Evolutionary conservation across 2,113 vertebrate genomes (phyloP), one percentile per base, ranked within the genome.

Genomic region (Noctilio leporinus): DNA sequence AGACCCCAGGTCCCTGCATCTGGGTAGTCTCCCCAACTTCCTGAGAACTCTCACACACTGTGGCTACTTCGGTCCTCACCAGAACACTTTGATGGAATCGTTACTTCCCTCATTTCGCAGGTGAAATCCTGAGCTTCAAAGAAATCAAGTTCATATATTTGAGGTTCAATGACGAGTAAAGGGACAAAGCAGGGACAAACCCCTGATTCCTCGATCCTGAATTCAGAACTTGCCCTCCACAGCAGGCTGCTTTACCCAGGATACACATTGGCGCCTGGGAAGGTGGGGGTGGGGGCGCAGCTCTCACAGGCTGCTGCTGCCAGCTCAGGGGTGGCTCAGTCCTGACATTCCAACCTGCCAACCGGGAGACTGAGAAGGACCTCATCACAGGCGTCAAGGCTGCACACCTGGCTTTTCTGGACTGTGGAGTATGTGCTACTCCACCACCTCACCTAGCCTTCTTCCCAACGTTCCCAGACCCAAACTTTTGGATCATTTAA

Each of bases 391-490:
- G 89, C 7, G 15, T 4, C 5, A 28, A 38, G n/a, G 43, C 77
- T 67, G 20, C 5, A 20, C 49, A 47, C 17, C 14, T 64, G 65
- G 33, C 12, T 88, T 65, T 49, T 51, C 30, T 59, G 47, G 45
- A 40, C 2, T 33, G 2, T 8, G 20, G 33, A 9, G 7, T 20
- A 7, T 0, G 1, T 0, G 1, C n/a, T 9, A 3, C 40, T 22
- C 67, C 8, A 2, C 33, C 20, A 38, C 20, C 10, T 70, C 49
- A 59, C 55, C 10, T 20, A 51, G 2, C 14, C 53, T 78, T 51
- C 73, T 64, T 62, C 76, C 64, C 26, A 57, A 49, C 3, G 10
- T 76, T 47, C 95, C 40, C 35, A 81, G 53, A 90, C 28, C 45
- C 51, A 77, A 7, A 45, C 26, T 17, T 94, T 24, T 73, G 45